A percentile compares a stretch with the other conserved stretches of the same genome.
Conservation (phyloP, 2,888 invertebrate genomes). For the Aphidoletes aphidimyza region DNA sequence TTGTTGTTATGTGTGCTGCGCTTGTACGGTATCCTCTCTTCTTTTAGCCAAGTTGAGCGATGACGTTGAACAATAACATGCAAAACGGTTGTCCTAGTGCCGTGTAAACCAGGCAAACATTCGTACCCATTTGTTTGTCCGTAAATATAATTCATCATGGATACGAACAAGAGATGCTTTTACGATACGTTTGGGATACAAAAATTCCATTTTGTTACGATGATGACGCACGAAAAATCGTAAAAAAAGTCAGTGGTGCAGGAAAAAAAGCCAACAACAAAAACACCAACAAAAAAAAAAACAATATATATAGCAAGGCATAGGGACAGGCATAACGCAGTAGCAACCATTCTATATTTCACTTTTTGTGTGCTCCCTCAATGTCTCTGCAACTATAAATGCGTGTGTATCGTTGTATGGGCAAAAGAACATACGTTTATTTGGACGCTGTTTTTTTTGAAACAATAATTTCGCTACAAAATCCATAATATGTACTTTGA, state of each 20-base stretch:
- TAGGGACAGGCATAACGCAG: constrained; percentile 29
- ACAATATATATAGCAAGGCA: neutral
- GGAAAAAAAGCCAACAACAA: neutral
- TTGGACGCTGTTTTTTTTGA: neutral
- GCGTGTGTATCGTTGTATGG: neutral
- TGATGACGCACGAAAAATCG: constrained; percentile 36
- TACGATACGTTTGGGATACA: constrained; percentile 51
- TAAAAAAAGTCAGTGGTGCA: constrained; percentile 19
- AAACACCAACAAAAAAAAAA: too few species aligned
- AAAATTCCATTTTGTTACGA: constrained; percentile 46
- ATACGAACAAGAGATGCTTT: constrained; percentile 36
- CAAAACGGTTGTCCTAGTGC: constrained; percentile 24
- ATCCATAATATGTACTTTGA: constrained; percentile 2
- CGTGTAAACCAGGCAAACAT: constrained; percentile 43
- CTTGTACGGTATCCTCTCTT: too few species aligned
- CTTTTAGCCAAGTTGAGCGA: neutral
- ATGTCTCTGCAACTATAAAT: neutral
- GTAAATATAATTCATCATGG: constrained; percentile 38
- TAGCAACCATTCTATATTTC: neutral
- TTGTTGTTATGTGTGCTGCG: too few species aligned
- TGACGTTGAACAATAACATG: constrained; percentile 29
- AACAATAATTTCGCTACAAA: constrained; percentile 23
- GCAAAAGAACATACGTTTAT: constrained; percentile 39
- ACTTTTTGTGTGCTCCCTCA: neutral
- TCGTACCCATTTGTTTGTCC: constrained; percentile 35